These are phyloP conservation scores for Hyperopisus bebe DNA, from an alignment of 2,113 vertebrate genomes.

Conservation along the genomic window DNA sequence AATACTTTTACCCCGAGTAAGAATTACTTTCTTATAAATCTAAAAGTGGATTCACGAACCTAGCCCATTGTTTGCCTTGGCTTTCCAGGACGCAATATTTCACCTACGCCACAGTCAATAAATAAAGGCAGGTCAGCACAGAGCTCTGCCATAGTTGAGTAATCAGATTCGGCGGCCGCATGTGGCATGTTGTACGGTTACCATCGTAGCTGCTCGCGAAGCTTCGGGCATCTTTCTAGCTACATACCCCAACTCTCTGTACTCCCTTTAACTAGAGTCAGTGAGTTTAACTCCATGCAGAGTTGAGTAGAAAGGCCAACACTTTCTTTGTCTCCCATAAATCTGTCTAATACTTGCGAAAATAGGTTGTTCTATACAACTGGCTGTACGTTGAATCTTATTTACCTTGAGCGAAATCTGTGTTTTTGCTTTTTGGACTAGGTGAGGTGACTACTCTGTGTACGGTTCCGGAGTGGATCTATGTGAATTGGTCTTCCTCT, in stretches of 20 bases:
- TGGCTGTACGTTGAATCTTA: neutral
- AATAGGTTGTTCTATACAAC: neutral
- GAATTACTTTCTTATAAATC: neutral
- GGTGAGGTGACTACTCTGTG: neutral
- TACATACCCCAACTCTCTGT: neutral
- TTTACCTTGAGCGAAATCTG: neutral
- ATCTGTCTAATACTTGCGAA: neutral
- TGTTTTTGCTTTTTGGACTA: neutral
- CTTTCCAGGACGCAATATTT: neutral
- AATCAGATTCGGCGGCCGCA: neutral
- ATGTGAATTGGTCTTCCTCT: neutral
- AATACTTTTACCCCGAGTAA: neutral
- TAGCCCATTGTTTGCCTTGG: neutral
- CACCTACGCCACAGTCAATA: neutral
- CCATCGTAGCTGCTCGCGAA: neutral
- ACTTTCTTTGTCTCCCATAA: neutral
- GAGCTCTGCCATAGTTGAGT: neutral
- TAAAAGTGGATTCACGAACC: neutral
- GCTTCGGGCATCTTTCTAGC: neutral
- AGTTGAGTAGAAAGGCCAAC: neutral
- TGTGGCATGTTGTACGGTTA: neutral
- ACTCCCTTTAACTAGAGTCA: neutral
- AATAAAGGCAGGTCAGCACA: neutral
- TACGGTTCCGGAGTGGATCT: neutral
- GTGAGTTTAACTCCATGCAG: neutral